These are phyloP conservation scores for Acrobasis suavella DNA, from an alignment of 2,888 invertebrate genomes.

Conservation along the genomic window DNA sequence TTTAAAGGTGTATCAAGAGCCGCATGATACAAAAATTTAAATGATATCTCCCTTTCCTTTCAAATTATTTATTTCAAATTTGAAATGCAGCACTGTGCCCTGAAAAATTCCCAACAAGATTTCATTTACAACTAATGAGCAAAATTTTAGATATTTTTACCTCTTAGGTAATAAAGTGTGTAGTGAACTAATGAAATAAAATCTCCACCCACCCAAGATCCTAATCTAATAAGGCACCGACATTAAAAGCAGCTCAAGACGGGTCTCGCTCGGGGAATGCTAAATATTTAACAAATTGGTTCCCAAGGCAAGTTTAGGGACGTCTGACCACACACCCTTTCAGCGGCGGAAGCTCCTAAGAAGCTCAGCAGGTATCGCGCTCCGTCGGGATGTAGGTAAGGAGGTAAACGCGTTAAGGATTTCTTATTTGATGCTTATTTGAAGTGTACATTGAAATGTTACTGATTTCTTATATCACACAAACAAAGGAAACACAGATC, in stretches of 20 bases:
- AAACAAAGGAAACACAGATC: no score
- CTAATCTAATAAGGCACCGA: constrained; percentile 35
- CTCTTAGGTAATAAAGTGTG: background rate
- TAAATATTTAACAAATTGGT: constrained; percentile 79
- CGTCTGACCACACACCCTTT: constrained; percentile 75
- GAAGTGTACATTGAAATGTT: no score
- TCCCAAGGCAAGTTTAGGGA: constrained; percentile 68
- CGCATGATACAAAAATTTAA: no score
- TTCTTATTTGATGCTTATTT: constrained; percentile 31
- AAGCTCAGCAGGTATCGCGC: constrained; percentile 58
- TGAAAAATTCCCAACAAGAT: no score
- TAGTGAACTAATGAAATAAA: constrained; percentile 10
- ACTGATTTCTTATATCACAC: no score
- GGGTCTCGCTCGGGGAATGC: constrained; percentile 49
- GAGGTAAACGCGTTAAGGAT: constrained; percentile 32
- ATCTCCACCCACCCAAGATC: constrained; percentile 24
- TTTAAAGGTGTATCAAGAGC: no score
- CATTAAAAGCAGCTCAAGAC: constrained; percentile 53
- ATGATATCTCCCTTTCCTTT: no score
- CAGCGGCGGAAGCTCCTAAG: constrained; percentile 70
- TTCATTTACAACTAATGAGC: background rate
- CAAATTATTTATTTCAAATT: no score
- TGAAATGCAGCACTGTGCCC: no score
- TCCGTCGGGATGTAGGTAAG: constrained; percentile 52
- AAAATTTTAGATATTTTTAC: no score